Evolutionary conservation across 2,797 vertebrate genomes (phyloP).

Genomic region (Falco peregrinus): DNA sequence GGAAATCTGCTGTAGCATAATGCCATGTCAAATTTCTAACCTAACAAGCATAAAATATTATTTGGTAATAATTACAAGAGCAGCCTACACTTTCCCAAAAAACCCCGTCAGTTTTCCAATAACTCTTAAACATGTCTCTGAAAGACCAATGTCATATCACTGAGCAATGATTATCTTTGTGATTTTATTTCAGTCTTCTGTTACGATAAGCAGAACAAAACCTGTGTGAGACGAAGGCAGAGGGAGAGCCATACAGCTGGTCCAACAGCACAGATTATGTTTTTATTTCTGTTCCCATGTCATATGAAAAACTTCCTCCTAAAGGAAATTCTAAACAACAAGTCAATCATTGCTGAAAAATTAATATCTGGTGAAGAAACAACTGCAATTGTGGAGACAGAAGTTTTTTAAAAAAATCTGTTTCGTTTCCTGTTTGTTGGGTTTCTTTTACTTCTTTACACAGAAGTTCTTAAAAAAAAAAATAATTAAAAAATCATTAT

Average conservation of each 20-base stretch:
- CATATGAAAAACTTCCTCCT: neutral
- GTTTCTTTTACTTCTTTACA: neutral
- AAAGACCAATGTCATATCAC: neutral
- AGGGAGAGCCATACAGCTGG: neutral
- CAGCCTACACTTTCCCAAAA: neutral
- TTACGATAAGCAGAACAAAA: neutral
- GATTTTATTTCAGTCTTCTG: neutral
- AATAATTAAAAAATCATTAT: neutral
- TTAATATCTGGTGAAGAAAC: neutral
- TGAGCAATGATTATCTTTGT: neutral
- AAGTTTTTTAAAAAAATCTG: neutral
- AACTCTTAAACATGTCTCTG: neutral
- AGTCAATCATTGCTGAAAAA: neutral
- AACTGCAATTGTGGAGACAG: neutral
- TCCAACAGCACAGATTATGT: neutral
- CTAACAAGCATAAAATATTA: neutral
- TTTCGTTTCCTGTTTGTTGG: neutral
- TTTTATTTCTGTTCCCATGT: neutral
- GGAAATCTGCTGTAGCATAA: neutral
- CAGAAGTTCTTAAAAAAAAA: neutral
- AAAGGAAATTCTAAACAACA: neutral
- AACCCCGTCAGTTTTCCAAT: neutral
- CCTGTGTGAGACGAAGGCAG: neutral
- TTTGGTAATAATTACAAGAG: neutral
- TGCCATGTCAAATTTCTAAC: neutral